Base-by-base conservation (phyloP, 2,113 vertebrate genomes). In the Condylura cristata region DNA sequence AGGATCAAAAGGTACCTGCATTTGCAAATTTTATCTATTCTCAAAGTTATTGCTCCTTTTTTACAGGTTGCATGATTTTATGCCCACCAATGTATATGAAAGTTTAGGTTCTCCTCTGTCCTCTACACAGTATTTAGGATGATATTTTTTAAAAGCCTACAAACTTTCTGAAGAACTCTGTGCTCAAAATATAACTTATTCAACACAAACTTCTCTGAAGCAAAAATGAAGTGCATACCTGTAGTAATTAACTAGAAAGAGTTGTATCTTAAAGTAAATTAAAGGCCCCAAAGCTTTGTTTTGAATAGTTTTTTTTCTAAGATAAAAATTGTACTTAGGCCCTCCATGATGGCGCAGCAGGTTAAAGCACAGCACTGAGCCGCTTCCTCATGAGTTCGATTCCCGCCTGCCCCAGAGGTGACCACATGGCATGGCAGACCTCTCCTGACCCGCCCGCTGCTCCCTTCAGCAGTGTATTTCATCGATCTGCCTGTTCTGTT, bases 161-260 rank as follows among this genome's bases (percentile, higher is more conserved):
- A 39, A 92, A 92, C 22, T 75, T 93, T 82, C 26, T 63, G 18
- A 80, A 95, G 58, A 24, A 74, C 44, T 34, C 20, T 44, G 63
- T 76, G 51, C 46, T 95, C 20, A 91, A 79, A 93, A 89, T 82
- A 37, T 79, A 94, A 92, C 17, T 91, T 87, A 78, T 14, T 4
- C 14, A 87, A 37, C 9, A 66, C 13, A 89, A 93, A 96, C 34
- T 46, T 76, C 53, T 60, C n/a, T 74, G 56, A 86, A 28, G 34
- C 22, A 95, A 91, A 94, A 93, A 61, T 91, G 22, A 89, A 91
- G 53, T 79, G 74, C 44, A 48, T n/a, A 75, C 18, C 26, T 56
- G 20, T 48, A 48, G 12, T 48, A 48, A 48, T n/a, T n/a, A n/a
- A n/a, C 48, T 51, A 51, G 12, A 51, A 51, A 51, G 48, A 51